Conservation (phyloP, 2,888 invertebrate genomes). For the Drosophila emarginata region DNA sequence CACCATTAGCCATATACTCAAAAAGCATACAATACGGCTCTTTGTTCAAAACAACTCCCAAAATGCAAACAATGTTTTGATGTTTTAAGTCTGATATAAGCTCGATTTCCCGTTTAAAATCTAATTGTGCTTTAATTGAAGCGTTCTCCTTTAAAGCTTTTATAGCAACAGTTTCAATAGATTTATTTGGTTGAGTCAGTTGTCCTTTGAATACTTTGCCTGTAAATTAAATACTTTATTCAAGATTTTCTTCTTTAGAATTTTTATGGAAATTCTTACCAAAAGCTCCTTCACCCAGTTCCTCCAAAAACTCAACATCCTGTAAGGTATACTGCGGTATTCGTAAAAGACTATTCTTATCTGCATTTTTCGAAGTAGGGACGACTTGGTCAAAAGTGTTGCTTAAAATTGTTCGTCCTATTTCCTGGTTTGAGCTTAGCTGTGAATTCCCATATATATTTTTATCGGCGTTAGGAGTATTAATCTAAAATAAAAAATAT, state of each 20-base stretch:
- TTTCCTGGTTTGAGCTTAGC: constrained; percentile 90
- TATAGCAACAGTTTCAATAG: constrained; percentile 92
- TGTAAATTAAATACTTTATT: constrained; percentile 27
- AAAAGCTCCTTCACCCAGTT: constrained; percentile 97
- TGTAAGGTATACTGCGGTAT: constrained; percentile 94
- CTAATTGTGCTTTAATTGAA: constrained; percentile 93
- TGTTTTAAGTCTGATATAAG: constrained; percentile 96
- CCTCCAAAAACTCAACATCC: constrained; percentile 93
- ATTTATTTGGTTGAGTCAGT: constrained; percentile 86
- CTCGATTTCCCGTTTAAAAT: constrained; percentile 96
- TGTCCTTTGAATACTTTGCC: constrained; percentile 97
- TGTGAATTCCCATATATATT: constrained; percentile 92
- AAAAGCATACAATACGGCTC: constrained; percentile 98
- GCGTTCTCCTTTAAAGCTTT: constrained; percentile 97
- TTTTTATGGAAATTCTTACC: constrained; percentile 83
- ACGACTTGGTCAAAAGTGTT: constrained; percentile 81
- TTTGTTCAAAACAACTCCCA: constrained; percentile 94
- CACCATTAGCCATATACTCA: constrained; percentile 98
- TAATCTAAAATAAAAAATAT: constrained; percentile 82
- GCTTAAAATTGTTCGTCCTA: constrained; percentile 88
- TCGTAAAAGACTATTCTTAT: constrained; percentile 82
- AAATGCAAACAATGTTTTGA: constrained; percentile 96
- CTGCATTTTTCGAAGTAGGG: constrained; percentile 82
- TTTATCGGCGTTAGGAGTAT: constrained; percentile 88
- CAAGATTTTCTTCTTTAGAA: background rate